phyloP scores from a whole-genome alignment of 30 jellyfish, hydroid and myxozoan species.

The Haliclystus octoradiatus region DNA sequence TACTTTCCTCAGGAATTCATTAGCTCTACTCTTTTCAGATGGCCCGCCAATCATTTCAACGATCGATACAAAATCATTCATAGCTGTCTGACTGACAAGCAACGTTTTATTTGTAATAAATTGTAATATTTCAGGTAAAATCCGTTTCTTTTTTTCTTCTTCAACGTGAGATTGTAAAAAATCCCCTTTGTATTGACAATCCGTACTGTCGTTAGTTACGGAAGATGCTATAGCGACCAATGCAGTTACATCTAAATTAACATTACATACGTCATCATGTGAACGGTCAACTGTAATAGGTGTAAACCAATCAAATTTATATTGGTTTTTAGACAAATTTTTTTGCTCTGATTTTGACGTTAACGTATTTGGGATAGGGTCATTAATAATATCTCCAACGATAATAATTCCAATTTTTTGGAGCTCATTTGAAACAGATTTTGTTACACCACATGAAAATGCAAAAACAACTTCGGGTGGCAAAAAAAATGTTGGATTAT shows the following conservation, averaged over 20 bases:
- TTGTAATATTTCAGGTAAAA: constrained; percentile 33
- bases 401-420: constrained; percentile 27
- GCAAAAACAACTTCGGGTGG: constrained; percentile 40
- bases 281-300: no score
- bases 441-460: constrained; percentile 55
- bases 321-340: no score
- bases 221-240: constrained; percentile 63
- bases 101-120: constrained; percentile 45
- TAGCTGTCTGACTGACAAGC: constrained; percentile 57
- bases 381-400: constrained; percentile 35
- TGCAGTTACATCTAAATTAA: constrained; percentile 68
- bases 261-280: no score
- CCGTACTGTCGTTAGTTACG: constrained; percentile 54
- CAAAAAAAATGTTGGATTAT: constrained; percentile 25
- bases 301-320: no score
- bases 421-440: constrained; percentile 51
- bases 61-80: constrained; percentile 30
- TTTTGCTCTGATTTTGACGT: no score
- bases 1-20: constrained; percentile 19
- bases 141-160: constrained; percentile 55
- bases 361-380: no score
- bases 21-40: constrained; percentile 46
- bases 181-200: constrained; percentile 35
- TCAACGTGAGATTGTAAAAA: constrained; percentile 48
- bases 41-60: constrained; percentile 63